Evolutionary conservation across 2,113 vertebrate genomes (phyloP).

Genomic region (Leptosomus discolor): DNA sequence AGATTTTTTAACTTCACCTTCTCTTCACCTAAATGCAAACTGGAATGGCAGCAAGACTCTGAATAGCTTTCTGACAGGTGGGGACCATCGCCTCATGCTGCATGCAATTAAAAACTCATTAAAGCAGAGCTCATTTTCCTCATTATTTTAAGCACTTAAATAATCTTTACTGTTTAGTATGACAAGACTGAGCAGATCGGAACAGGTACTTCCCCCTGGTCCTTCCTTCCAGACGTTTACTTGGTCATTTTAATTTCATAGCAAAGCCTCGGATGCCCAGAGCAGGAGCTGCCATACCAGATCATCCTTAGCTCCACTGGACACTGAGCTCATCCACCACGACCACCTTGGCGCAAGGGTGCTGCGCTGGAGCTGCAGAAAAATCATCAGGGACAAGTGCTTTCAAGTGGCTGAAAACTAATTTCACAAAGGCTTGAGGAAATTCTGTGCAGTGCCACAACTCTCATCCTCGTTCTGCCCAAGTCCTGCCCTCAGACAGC

Average conservation of each 20-base stretch:
- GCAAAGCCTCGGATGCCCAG: not conserved
- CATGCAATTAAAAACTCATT: constrained; percentile 41
- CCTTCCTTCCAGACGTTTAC: not conserved
- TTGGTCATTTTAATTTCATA: not conserved
- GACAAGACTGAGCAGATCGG: not conserved
- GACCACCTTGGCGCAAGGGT: fast-evolving
- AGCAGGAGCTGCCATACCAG: not conserved
- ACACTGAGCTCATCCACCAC: fast-evolving
- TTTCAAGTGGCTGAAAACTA: not conserved
- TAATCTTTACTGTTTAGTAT: not conserved
- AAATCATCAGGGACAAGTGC: not conserved
- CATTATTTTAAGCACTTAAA: constrained; percentile 27
- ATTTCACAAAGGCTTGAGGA: not conserved
- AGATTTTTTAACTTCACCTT: not conserved
- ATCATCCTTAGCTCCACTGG: not conserved
- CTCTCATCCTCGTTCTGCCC: not conserved
- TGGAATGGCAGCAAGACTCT: not conserved
- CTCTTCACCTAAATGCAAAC: not conserved
- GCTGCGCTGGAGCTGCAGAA: not conserved
- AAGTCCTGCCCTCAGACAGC: not conserved
- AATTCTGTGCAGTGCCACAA: not conserved
- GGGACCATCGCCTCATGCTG: not conserved
- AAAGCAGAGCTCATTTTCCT: constrained; percentile 15
- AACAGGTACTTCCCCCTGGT: not conserved
- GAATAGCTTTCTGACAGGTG: not conserved